phyloP scores from a whole-genome alignment of 2,113 vertebrate species.

The Rhea americana region DNA sequence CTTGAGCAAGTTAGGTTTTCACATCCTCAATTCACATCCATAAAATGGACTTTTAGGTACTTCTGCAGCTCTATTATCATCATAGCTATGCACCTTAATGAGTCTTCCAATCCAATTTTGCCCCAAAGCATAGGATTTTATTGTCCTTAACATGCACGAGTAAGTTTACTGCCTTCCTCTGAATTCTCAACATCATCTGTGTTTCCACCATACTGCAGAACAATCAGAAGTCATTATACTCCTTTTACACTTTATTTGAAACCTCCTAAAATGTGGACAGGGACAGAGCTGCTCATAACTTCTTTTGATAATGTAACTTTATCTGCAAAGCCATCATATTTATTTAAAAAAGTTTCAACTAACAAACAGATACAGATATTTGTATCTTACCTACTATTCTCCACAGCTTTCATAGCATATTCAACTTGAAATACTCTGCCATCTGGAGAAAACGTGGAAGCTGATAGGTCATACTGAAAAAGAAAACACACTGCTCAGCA shows the following conservation, averaged over 20 bases:
- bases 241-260: neutral
- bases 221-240: neutral
- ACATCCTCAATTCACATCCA: neutral
- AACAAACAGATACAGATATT: neutral
- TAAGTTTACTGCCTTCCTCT: neutral
- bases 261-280: neutral
- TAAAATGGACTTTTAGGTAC: neutral
- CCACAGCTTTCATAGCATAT: constrained; percentile 98
- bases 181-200: neutral
- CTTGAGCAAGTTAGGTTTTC: neutral
- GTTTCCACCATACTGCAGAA: neutral
- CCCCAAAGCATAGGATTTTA: neutral
- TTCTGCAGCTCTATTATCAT: neutral
- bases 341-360: neutral
- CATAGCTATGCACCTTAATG: neutral
- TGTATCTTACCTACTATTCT: constrained; percentile 92
- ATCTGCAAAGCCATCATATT: accelerated
- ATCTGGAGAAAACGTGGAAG: constrained; percentile 97
- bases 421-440: constrained; percentile 98
- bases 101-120: neutral
- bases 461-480: constrained; percentile 92
- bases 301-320: neutral
- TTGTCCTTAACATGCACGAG: neutral
- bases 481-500: neutral
- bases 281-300: neutral